Base-by-base conservation (phyloP, 1,140 invertebrate genomes). In the Tachypleus tridentatus region DNA sequence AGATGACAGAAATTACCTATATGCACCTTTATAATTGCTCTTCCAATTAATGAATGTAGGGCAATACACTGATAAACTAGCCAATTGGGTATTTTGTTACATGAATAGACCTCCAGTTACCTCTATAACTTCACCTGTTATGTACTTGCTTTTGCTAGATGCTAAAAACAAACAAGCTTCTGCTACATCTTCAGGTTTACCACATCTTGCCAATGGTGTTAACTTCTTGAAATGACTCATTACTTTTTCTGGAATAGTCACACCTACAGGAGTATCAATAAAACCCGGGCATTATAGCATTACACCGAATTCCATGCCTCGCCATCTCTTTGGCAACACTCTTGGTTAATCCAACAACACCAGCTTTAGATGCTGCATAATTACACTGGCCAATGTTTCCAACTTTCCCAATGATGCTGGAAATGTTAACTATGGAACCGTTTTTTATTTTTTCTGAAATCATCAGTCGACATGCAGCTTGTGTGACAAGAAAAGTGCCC, bases 311-410 rank as follows among this genome's bases (percentile, higher is more conserved):
- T 72, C 75, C 72, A 76, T 73, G 89, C 83, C 84, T 84, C 59
- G 86, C 89, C 70, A 94, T 82, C 79, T 96, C 93, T 76, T 87
- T 87, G 3, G 90, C 85, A 5, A 88, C 87, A 49, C 86, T 83
- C 77, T 88, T 88, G 1, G 91, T 93, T 69, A 96, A 82, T 5
- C 83, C 86, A 72, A 87, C 83, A 5, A 97, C 91, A 7, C 88
- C 93, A 63, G 91, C 88, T 79, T 96, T 97, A 65, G 89, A 89
- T 5, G 88, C 88, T 48, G 85, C 80, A 78, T 96, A 96, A 79
- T 93, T 93, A 7, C 82, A 80, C 77, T 94, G 91, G 1, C 89
- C 91, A 51, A 91, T 83, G 74, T 94, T 95, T 49, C 90, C 92
- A 73, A 80, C 81, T 79, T 88, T 89, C 8, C 85, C 90, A 56